A percentile compares a stretch with the other conserved stretches of the same genome.
Conservation (phyloP, 1,140 invertebrate species). For the Drosophila bifasciata region DNA sequence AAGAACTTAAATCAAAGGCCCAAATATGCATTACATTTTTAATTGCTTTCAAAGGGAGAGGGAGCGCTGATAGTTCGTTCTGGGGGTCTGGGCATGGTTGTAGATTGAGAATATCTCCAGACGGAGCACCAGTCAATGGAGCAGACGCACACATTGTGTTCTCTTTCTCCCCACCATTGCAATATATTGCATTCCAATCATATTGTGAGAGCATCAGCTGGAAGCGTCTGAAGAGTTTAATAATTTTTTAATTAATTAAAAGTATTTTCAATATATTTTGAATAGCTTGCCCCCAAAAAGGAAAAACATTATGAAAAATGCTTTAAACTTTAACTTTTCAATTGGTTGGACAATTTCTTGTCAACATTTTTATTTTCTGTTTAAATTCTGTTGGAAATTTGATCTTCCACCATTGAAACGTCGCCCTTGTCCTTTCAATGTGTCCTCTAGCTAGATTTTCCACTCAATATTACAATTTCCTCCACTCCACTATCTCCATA, state of each 20-base stretch:
- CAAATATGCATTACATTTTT: slow-evolving; percentile 57
- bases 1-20: slow-evolving; percentile 45
- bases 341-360: not conserved
- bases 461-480: too few species aligned
- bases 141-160: too few species aligned
- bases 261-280: not conserved
- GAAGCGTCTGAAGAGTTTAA: slow-evolving; percentile 4
- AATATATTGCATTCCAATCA: slow-evolving; percentile 43
- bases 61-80: slow-evolving; percentile 1
- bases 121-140: too few species aligned
- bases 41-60: slow-evolving; percentile 33
- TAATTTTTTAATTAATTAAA: slow-evolving; percentile 33
- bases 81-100: not conserved
- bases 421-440: too few species aligned
- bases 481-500: not conserved
- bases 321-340: slow-evolving; percentile 1
- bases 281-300: not conserved
- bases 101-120: too few species aligned
- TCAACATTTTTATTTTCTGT: not conserved
- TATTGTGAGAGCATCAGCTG: not conserved
- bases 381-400: too few species aligned
- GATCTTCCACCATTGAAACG: too few species aligned
- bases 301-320: not conserved
- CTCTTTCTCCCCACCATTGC: not conserved
- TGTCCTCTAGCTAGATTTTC: not conserved